Evolutionary conservation across 2,888 invertebrate species (phyloP).

Genomic region (Metallyticus violacea): DNA sequence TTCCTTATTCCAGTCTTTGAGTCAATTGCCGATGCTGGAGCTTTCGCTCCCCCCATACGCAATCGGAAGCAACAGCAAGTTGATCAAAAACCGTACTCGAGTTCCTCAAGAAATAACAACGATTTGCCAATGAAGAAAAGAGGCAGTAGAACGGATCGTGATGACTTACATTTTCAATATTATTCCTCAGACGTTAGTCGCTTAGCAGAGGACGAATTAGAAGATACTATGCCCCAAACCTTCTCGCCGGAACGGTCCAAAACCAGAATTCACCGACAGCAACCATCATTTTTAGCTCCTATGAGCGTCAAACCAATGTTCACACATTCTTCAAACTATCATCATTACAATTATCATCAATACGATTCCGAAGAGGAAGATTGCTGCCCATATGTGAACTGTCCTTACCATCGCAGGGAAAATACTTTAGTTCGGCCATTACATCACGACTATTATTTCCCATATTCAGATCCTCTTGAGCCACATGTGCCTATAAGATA

Average conservation of each 20-base stretch:
- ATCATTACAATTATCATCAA: background rate
- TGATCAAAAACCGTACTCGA: background rate
- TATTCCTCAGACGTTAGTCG: background rate
- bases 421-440: background rate
- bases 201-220: background rate
- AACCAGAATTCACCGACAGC: background rate
- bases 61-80: background rate
- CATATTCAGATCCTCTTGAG: background rate
- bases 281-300: background rate
- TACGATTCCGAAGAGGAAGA: background rate
- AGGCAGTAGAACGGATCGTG: background rate
- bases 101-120: background rate
- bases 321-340: background rate
- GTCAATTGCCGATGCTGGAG: background rate
- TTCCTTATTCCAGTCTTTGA: background rate
- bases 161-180: background rate
- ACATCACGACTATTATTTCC: background rate
- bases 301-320: background rate
- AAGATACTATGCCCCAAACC: background rate
- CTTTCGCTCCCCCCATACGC: background rate
- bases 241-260: background rate
- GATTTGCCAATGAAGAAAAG: background rate
- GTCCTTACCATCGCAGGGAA: background rate
- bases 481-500: background rate
- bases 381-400: background rate